Evolutionary conservation across 2,888 invertebrate species (phyloP).

Genomic region (Andrena camellia): DNA sequence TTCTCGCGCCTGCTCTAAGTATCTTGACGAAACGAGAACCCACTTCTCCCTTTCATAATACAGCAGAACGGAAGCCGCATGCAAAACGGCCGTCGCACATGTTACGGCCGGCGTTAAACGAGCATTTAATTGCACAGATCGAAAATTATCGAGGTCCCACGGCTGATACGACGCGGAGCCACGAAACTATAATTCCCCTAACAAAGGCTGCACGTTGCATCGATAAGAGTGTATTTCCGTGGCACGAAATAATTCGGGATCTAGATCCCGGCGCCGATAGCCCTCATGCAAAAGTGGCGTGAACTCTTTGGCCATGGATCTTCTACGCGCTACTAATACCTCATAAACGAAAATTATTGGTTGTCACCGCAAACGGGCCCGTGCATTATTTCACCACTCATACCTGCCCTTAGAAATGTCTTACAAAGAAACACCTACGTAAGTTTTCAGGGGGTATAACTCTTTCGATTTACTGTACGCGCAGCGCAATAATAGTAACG

Average conservation of each 20-base stretch:
- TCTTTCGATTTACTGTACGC: too few relatives aligned
- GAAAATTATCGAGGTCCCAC: slow-evolving; percentile 13
- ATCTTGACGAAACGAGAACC: neutral
- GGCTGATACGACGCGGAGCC: neutral
- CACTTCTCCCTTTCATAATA: neutral
- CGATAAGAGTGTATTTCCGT: slow-evolving; percentile 17
- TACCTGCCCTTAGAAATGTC: too few relatives aligned
- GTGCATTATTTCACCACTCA: too few relatives aligned
- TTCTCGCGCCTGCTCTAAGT: slow-evolving; percentile 8
- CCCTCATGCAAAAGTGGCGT: slow-evolving; percentile 3
- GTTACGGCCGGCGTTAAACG: neutral
- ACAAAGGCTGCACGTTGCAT: slow-evolving; percentile 9
- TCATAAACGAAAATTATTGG: neutral
- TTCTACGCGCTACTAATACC: neutral
- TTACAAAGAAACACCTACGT: too few relatives aligned
- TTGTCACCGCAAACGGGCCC: neutral
- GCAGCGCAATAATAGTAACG: too few relatives aligned
- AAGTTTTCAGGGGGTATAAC: too few relatives aligned
- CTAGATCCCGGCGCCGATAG: slow-evolving; percentile 31
- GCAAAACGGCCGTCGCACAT: neutral
- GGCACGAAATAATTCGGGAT: slow-evolving; percentile 32
- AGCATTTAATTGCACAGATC: slow-evolving; percentile 37
- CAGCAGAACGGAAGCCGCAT: neutral
- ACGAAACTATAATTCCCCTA: slow-evolving; percentile 10
- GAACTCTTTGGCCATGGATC: neutral